Base-by-base conservation (phyloP, 92 coral and sea anemone genomes). In the Hydrozoanthus gracilis region DNA sequence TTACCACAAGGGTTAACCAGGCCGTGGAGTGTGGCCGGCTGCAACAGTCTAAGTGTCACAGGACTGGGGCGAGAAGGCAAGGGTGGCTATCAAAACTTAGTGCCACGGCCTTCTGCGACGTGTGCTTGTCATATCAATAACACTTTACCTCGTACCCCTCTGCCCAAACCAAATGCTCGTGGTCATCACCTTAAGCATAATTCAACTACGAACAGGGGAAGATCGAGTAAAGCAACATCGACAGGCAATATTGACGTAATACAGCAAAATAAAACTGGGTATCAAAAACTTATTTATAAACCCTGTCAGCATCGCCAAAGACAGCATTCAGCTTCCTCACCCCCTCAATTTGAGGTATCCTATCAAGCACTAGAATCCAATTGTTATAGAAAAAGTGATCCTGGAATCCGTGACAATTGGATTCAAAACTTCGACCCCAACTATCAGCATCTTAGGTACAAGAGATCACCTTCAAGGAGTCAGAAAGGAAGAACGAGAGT, bases 1-100 rank as follows among this genome's bases (percentile, higher is more conserved):
- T 27, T 27, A 51, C 12, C 20, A 12, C 84, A 79, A 62, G 60
- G 73, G 35, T 44, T 64, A 3, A 16, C 48, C 50, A 80, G 85
- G 60, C 75, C 85, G 12, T 80, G 85, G 75, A 80, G 85, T 65
- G 85, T 80, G 60, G 48, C 85, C 12, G 85, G 74, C 20, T 80
- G 14, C 60, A 48, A 73, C 20, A 47, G 27, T 65, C 62, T 64
- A 11, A 65, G 75, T 49, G 16, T 18, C 4, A 65, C 60, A 10
- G 60, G 85, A 50, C 46, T 11, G 6, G 73, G 75, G 9, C 74
- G 48, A 49, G 75, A n/a, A 50, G 39, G 60, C 27, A 80, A 80
- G n/a, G 10, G 9, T n/a, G 85, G 85, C 10, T 62, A 80, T 48
- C 62, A 80, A 58, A 39, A 80, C 17, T 12, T 80, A 52, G 7